Evolutionary conservation across 2,797 vertebrate species (phyloP).

Genomic region (Gymnocypris eckloni): DNA sequence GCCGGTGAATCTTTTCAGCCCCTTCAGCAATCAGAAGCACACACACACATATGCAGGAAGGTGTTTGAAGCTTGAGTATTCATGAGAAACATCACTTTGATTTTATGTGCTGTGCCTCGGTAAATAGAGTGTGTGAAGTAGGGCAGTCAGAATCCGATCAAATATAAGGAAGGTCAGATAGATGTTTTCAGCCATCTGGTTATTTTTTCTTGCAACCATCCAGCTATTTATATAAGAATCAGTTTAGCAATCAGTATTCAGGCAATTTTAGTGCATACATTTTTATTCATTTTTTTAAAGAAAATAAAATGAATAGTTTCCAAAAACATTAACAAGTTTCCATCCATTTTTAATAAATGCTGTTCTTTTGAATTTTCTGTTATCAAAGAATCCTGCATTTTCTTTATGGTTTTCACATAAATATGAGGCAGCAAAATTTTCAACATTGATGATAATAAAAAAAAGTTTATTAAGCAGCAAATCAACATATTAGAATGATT

Average conservation of each 20-base stretch:
- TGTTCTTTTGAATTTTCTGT: neutral
- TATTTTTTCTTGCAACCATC: neutral
- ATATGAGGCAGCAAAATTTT: neutral
- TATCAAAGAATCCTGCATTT: neutral
- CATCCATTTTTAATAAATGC: neutral
- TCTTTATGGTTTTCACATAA: neutral
- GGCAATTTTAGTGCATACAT: neutral
- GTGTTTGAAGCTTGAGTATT: conserved; percentile 73
- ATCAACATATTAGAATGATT: neutral
- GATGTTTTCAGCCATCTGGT: neutral
- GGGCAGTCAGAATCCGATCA: neutral
- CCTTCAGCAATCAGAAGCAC: conserved; percentile 64
- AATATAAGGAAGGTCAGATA: neutral
- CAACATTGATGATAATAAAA: neutral
- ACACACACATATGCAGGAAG: conserved; percentile 54
- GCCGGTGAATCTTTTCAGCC: conserved; percentile 67
- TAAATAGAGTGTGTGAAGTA: conserved; percentile 20
- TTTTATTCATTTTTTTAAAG: neutral
- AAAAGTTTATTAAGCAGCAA: neutral
- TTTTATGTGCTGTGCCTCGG: conserved; percentile 55
- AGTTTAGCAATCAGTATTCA: neutral
- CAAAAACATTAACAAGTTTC: neutral
- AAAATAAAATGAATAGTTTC: neutral
- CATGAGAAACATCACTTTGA: conserved; percentile 71
- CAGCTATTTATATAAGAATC: neutral